These are phyloP conservation scores for Chymomyza procnemis DNA, from an alignment of 2,888 invertebrate genomes.

Conservation along the genomic window DNA sequence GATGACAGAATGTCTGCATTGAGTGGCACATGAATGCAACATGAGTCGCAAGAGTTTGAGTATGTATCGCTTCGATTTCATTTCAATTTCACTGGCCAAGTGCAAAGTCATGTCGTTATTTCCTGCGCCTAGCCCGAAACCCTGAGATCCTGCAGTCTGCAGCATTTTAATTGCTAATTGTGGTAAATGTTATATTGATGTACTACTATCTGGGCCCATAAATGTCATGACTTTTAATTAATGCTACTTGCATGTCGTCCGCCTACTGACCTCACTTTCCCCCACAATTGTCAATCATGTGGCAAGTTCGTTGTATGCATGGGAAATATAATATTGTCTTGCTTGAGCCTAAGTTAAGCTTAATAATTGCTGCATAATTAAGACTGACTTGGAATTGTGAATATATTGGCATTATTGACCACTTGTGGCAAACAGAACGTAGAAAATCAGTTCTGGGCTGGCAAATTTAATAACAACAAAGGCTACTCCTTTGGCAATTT, in stretches of 20 bases:
- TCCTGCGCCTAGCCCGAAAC: neutral
- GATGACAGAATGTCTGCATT: neutral
- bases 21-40: slow-evolving; percentile 36
- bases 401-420: neutral
- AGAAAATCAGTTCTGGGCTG: neutral
- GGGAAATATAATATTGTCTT: neutral
- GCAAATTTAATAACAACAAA: neutral
- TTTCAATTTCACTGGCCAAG: slow-evolving; percentile 2
- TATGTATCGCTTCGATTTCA: neutral
- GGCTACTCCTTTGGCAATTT: neutral
- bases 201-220: neutral
- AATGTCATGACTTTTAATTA: neutral
- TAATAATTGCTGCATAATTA: too few relatives aligned
- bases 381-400: neutral
- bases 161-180: neutral
- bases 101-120: slow-evolving; percentile 25
- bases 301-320: neutral
- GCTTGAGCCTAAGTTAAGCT: neutral
- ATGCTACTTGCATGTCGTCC: neutral
- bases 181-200: neutral
- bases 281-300: neutral
- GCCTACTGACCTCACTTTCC: too few relatives aligned
- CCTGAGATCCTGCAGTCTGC: neutral
- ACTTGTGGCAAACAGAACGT: neutral
- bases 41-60: slow-evolving; percentile 11